Evolutionary conservation across 2,113 vertebrate genomes (phyloP).

Genomic region (Cygnus atratus): DNA sequence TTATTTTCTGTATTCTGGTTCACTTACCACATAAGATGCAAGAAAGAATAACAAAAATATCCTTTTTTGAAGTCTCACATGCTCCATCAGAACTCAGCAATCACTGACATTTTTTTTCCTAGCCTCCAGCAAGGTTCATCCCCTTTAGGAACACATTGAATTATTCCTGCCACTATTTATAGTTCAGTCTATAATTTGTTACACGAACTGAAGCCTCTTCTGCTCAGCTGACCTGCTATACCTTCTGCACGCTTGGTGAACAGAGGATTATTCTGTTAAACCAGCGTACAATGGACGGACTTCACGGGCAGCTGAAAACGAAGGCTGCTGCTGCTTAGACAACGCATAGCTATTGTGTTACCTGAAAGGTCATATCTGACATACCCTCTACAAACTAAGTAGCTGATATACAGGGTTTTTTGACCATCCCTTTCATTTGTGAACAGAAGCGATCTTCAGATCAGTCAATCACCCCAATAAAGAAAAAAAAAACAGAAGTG

Average conservation of each 20-base stretch:
- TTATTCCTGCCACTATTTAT: conserved; percentile 29
- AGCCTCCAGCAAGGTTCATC: conserved; percentile 26
- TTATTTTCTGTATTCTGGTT: neutral
- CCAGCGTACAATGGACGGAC: neutral
- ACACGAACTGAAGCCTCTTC: conserved; percentile 17
- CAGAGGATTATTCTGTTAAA: neutral
- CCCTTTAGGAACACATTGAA: conserved; percentile 3
- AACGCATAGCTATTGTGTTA: neutral
- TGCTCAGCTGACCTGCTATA: neutral
- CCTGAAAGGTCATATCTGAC: neutral
- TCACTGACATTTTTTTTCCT: conserved; percentile 13
- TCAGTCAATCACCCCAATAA: neutral
- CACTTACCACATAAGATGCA: neutral
- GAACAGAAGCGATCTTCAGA: neutral
- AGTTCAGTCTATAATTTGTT: conserved; percentile 22
- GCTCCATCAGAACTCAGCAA: neutral
- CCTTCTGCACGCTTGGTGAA: neutral
- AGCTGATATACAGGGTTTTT: neutral
- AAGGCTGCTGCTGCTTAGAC: neutral
- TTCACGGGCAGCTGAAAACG: neutral
- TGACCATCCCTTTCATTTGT: neutral
- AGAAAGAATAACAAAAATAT: neutral
- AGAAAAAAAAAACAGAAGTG: neutral
- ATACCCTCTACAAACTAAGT: neutral
- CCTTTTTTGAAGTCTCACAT: neutral